Conservation (phyloP, 1,140 invertebrate species). For the Manduca sexta region DNA sequence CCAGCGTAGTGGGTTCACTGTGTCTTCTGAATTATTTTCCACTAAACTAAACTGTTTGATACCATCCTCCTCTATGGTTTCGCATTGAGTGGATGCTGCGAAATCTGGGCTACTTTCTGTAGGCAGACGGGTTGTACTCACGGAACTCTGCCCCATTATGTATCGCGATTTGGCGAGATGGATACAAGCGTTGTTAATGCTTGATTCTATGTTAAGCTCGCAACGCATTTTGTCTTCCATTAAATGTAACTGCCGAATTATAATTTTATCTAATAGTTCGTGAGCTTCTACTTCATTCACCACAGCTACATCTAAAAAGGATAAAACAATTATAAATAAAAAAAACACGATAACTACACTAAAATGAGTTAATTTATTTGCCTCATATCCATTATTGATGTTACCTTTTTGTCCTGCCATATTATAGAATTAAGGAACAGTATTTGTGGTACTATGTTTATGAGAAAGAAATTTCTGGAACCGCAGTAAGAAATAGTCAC, state of each 20-base stretch:
- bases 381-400: no score
- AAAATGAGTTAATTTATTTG: no score
- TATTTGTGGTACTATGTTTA: no score
- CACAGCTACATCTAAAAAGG: neutral
- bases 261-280: constrained; percentile 76
- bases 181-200: constrained; percentile 76
- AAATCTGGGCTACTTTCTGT: constrained; percentile 75
- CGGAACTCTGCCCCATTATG: constrained; percentile 80
- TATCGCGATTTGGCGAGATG: constrained; percentile 82
- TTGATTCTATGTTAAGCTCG: constrained; percentile 78
- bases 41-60: constrained; percentile 50
- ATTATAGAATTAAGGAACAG: no score
- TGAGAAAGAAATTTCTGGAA: no score
- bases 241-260: constrained; percentile 76
- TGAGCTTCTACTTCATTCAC: constrained; percentile 39
- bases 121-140: constrained; percentile 79
- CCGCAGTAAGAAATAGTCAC: no score
- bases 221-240: constrained; percentile 79
- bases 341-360: no score
- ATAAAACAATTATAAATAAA: no score
- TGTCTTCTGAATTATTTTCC: constrained; percentile 57
- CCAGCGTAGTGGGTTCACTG: constrained; percentile 80
- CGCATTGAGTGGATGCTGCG: constrained; percentile 67
- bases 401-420: no score
- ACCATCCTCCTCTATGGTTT: constrained; percentile 51